Evolutionary conservation across 2,888 invertebrate genomes (phyloP).

Genomic region (Morpho helenor): DNA sequence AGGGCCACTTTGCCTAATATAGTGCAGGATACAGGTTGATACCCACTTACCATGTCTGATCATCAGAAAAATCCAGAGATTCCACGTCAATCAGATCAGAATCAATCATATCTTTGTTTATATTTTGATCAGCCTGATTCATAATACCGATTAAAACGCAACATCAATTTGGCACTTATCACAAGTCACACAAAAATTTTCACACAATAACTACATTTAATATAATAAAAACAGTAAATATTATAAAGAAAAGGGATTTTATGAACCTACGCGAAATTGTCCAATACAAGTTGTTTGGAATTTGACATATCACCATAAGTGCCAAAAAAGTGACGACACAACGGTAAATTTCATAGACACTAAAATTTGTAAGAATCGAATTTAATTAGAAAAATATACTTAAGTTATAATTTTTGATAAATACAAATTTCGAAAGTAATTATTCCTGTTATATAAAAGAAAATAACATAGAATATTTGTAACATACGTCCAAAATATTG

Average conservation of each 20-base stretch:
- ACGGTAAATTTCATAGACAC: slow-evolving; percentile 58
- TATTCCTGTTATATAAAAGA: too few species aligned
- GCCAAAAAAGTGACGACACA: slow-evolving; percentile 53
- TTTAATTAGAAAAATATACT: too few species aligned
- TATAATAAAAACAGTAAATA: slow-evolving; percentile 57
- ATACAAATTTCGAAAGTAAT: too few species aligned
- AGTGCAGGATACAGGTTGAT: background rate
- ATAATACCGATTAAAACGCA: slow-evolving; percentile 58
- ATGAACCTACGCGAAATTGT: slow-evolving; percentile 63
- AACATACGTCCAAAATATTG: too few species aligned
- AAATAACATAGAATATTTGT: too few species aligned
- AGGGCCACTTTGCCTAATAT: background rate
- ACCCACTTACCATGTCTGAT: slow-evolving; percentile 79
- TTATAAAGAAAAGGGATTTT: slow-evolving; percentile 52
- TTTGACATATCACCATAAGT: slow-evolving; percentile 65
- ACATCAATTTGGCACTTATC: slow-evolving; percentile 75
- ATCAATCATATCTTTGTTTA: slow-evolving; percentile 78
- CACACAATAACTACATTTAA: slow-evolving; percentile 59
- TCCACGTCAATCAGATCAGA: slow-evolving; percentile 78
- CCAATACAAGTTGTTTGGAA: slow-evolving; percentile 68
- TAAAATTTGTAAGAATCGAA: too few species aligned
- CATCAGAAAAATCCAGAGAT: slow-evolving; percentile 75
- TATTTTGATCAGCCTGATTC: slow-evolving; percentile 75
- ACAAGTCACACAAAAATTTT: slow-evolving; percentile 64
- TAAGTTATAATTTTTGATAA: too few species aligned